Percentiles rank a stretch among this genome's conserved stretches.
Conservation (phyloP, 2,888 invertebrate species). For the Dione vanillae region DNA sequence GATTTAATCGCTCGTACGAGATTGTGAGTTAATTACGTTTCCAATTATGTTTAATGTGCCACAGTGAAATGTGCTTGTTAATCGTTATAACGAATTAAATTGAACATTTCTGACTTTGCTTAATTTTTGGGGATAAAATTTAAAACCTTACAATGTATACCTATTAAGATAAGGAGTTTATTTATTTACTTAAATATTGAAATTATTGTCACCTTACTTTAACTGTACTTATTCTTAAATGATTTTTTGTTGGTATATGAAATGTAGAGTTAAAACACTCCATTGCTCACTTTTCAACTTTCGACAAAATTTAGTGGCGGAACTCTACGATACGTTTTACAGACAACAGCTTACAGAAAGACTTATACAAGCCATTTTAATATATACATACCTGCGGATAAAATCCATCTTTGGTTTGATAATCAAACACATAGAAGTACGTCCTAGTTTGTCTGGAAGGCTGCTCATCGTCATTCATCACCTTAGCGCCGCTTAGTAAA, state of each 20-base stretch:
- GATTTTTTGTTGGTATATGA: no score
- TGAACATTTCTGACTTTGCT: not conserved
- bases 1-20: not conserved
- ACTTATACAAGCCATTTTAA: no score
- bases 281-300: no score
- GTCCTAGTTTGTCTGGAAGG: conserved; percentile 88
- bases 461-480: conserved; percentile 81
- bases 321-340: no score
- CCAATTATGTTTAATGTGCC: conserved; percentile 10
- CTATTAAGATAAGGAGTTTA: no score
- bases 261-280: no score
- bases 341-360: no score
- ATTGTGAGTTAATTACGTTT: conserved; percentile 1
- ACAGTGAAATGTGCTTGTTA: not conserved
- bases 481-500: conserved; percentile 88
- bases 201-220: no score
- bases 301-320: no score
- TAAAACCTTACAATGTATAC: no score
- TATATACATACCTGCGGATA: conserved; percentile 89
- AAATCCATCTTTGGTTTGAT: conserved; percentile 94
- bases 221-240: no score
- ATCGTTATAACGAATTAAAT: not conserved
- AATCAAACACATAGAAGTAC: conserved; percentile 96
- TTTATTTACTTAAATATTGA: no score
- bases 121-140: not conserved